Evolutionary conservation across 2,113 vertebrate genomes (phyloP).

Genomic region (Picathartes gymnocephalus): DNA sequence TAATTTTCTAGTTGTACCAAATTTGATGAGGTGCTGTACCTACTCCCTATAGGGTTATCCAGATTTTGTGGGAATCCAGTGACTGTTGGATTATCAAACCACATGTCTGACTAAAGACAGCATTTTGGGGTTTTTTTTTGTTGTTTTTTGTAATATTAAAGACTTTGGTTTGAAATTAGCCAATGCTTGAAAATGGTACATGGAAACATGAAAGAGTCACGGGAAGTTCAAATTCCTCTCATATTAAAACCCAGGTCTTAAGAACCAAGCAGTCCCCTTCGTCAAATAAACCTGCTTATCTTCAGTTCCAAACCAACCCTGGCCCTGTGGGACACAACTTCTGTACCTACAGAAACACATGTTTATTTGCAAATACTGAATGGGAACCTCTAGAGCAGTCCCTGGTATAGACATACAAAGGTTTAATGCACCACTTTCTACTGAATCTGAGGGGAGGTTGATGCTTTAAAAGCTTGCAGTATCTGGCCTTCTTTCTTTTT

Average conservation of each 20-base stretch:
- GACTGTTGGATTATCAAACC: neutral
- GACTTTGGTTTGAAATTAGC: neutral
- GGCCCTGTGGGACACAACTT: accelerated
- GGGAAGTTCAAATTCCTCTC: neutral
- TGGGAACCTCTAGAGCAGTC: neutral
- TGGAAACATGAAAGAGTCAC: neutral
- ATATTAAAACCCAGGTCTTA: neutral
- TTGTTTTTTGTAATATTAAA: neutral
- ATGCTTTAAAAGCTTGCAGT: neutral
- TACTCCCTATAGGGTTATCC: neutral
- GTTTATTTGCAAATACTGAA: neutral
- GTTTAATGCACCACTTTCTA: neutral
- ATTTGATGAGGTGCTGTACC: neutral
- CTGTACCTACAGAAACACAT: neutral
- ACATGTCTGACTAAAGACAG: neutral
- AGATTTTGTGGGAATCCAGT: neutral
- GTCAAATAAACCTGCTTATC: neutral
- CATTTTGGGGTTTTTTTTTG: neutral
- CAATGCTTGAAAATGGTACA: neutral
- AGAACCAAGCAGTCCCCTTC: neutral
- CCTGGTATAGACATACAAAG: neutral
- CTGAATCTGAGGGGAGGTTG: neutral
- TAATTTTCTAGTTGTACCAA: neutral
- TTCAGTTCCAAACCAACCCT: neutral
- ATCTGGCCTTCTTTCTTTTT: neutral